These are phyloP conservation scores for Hapalemur alaotrensis DNA, from an alignment of 2,797 vertebrate genomes.

Conservation along the genomic window DNA sequence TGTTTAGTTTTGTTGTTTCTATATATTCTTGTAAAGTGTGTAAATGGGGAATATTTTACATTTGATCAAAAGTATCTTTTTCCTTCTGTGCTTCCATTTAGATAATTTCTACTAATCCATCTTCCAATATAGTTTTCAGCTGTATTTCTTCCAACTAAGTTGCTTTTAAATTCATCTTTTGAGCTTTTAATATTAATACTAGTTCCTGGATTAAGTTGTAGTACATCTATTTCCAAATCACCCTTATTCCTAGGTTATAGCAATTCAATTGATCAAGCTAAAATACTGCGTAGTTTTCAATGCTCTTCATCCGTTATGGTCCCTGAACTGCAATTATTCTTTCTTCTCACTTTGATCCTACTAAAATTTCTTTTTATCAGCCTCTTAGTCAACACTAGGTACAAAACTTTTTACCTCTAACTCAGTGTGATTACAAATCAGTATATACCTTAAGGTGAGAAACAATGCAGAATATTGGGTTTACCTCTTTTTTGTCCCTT, in stretches of 20 bases:
- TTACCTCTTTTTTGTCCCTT: not conserved
- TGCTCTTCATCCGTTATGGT: not conserved
- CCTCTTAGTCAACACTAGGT: not conserved
- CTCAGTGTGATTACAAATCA: not conserved
- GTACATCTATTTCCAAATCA: not conserved
- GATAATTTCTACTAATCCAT: not conserved
- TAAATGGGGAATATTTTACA: not conserved
- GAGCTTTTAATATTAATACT: not conserved
- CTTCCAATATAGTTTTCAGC: not conserved
- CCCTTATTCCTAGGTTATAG: not conserved
- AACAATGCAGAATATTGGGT: not conserved
- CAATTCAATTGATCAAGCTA: not conserved
- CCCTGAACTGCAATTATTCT: not conserved
- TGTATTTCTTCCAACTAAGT: not conserved
- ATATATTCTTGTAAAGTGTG: not conserved
- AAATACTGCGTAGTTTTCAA: not conserved
- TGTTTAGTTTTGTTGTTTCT: not conserved
- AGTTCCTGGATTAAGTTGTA: not conserved
- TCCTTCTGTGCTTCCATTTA: not conserved
- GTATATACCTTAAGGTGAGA: not conserved
- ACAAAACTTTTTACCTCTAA: not conserved
- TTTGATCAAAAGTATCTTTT: not conserved
- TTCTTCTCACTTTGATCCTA: not conserved
- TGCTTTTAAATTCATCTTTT: not conserved
- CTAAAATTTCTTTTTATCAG: not conserved